Conservation (phyloP, 2,888 invertebrate genomes). For the Lutraria lutraria region DNA sequence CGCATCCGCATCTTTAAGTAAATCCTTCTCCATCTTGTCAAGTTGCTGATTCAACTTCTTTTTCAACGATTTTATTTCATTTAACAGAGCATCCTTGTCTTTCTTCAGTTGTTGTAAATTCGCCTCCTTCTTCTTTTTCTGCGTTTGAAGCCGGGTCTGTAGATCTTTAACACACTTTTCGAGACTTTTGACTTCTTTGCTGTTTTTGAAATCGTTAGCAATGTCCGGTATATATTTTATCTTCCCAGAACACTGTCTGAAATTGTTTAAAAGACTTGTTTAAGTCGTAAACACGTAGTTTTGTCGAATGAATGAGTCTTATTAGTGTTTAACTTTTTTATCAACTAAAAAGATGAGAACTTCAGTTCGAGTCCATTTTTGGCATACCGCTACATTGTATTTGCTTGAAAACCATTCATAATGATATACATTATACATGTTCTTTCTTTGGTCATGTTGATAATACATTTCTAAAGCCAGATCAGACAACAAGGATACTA, state of each 20-base stretch:
- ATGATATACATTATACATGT: no score
- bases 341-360: no score
- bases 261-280: background rate
- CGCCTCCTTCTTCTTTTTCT: background rate
- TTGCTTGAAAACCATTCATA: no score
- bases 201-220: background rate
- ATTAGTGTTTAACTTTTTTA: no score
- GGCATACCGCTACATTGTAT: no score
- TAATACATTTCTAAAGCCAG: no score
- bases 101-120: constrained; percentile 5
- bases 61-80: background rate
- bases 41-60: background rate
- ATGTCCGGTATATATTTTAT: background rate
- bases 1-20: background rate
- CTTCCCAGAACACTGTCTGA: background rate
- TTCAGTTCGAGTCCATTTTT: no score
- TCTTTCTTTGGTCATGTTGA: no score
- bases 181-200: background rate
- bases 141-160: background rate
- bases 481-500: no score
- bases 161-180: background rate
- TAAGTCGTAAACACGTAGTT: no score
- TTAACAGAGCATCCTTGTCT: background rate
- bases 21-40: background rate
- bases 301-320: no score